These are phyloP conservation scores for Gryllus longicercus DNA, from an alignment of 2,888 invertebrate species.

Conservation along the genomic window DNA sequence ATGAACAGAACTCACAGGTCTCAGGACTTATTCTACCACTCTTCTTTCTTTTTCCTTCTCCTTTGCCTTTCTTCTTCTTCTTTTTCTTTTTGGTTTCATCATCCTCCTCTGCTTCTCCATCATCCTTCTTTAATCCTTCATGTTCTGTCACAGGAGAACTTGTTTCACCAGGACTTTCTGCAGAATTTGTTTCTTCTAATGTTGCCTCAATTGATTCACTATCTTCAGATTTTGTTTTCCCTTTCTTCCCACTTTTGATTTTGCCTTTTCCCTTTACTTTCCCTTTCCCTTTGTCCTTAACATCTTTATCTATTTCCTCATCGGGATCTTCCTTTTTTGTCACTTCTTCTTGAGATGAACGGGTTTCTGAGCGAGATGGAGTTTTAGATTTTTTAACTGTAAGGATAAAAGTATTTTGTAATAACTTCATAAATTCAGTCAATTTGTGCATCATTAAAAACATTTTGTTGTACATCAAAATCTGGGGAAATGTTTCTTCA, in stretches of 20 bases:
- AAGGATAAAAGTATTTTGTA: neutral
- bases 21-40: conserved; percentile 18
- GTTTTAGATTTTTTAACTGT: neutral
- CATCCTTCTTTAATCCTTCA: neutral
- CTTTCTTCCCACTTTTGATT: neutral
- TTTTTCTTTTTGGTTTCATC: conserved; percentile 22
- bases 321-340: neutral
- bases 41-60: conserved; percentile 22
- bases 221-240: neutral
- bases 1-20: conserved; percentile 11
- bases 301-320: neutral
- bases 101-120: conserved; percentile 2
- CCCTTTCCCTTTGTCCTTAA: neutral
- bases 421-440: neutral
- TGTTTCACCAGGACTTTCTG: neutral
- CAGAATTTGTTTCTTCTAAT: neutral
- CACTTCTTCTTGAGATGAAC: neutral
- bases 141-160: neutral
- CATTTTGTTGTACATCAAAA: neutral
- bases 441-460: neutral
- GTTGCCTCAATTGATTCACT: neutral
- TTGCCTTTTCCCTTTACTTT: neutral
- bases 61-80: conserved; percentile 20
- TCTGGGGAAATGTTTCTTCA: neutral
- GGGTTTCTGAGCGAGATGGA: neutral